Base-by-base conservation (phyloP, 2,888 invertebrate genomes). In the Sphinx pinastri region DNA sequence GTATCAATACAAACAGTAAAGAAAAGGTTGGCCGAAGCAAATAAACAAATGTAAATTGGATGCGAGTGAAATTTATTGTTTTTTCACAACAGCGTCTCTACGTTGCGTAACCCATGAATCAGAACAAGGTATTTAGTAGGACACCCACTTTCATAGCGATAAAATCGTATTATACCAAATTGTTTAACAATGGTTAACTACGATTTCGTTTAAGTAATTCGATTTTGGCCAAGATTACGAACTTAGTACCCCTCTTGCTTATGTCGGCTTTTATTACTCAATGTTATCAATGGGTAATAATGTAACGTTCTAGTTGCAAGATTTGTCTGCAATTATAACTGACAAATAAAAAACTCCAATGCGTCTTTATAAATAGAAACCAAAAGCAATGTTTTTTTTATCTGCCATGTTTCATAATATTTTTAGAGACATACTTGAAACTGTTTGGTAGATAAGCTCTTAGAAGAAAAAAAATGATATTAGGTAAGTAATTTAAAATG, bases 81-180 rank as follows among this genome's bases (percentile, higher is more conserved):
- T 58, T 47, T 71, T 74, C 72, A 71, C 71, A n/a, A 69, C 49
- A 49, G 45, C 49, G 38, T 59, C 63, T 19, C 47, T 49, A 19
- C 54, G 57, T 71, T 73, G 57, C 68, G 73, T 68, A 59, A 71
- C 52, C 72, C 72, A 72, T 60, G 67, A 68, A 75, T 75, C 75
- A 76, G 75, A 70, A 68, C 67, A 68, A 68, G 68, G 25, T 68
- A n/a, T 67, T 73, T 72, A 67, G 73, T 77, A 69, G 73, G 73
- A 75, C 72, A 76, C 72, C 74, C 55, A 75, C 69, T 78, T 77
- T 74, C 54, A 38, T 63, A 73, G 31, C 45, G 69, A 73, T 71
- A 68, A 70, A 72, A 74, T 72, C 71, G 67, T 19, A 71, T 68
- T 68, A 47, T 47, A n/a, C 12, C 16, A 55, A 68, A 67, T 45